Evolutionary conservation across 2,113 vertebrate genomes (phyloP).

Genomic region (Hemibagrus wyckioides): DNA sequence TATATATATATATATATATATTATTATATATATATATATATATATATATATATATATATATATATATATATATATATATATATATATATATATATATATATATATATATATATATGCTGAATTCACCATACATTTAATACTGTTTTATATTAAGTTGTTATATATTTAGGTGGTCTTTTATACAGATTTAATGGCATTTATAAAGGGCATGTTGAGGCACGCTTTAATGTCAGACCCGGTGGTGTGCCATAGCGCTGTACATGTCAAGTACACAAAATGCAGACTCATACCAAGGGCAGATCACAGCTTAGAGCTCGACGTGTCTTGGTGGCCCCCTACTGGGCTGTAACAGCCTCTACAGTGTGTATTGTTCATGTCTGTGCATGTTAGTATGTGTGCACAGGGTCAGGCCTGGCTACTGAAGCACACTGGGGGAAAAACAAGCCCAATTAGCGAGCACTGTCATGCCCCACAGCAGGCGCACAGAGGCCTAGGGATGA

Average conservation of each 20-base stretch:
- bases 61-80: too few relatives aligned
- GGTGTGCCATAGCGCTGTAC: not conserved
- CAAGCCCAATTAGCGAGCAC: constrained; percentile 40
- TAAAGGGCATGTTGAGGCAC: not conserved
- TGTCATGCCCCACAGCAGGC: not conserved
- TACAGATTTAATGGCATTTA: not conserved
- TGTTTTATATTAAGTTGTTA: too few relatives aligned
- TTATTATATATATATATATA: too few relatives aligned
- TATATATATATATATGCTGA: not conserved
- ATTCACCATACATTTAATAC: too few relatives aligned
- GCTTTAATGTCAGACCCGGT: not conserved
- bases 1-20: too few relatives aligned
- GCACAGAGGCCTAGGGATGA: constrained; percentile 12
- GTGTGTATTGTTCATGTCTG: not conserved
- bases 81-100: not conserved
- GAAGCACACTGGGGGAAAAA: constrained; percentile 26
- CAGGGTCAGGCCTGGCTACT: constrained; percentile 4
- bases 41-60: too few relatives aligned
- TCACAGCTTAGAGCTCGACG: not conserved
- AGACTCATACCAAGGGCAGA: constrained; percentile 1
- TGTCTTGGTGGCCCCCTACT: constrained; percentile 28
- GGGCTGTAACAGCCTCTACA: not conserved
- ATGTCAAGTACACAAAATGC: constrained; percentile 5
- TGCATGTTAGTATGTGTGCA: not conserved
- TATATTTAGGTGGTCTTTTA: not conserved